Evolutionary conservation across 2,113 vertebrate species (phyloP).

Genomic region (Spermophilus dauricus): DNA sequence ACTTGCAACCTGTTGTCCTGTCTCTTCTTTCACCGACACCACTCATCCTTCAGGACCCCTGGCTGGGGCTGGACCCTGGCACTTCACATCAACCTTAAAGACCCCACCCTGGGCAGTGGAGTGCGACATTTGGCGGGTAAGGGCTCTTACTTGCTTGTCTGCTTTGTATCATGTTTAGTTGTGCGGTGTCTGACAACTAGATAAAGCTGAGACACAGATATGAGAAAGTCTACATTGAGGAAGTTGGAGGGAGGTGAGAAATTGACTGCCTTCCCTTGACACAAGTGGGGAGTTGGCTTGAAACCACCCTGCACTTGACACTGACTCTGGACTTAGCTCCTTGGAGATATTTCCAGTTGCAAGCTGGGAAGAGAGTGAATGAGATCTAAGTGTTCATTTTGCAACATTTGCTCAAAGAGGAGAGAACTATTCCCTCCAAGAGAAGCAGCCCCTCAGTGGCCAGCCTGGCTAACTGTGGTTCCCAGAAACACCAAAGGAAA

Average conservation of each 20-base stretch:
- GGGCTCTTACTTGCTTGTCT: neutral
- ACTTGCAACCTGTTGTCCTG: too few relatives aligned
- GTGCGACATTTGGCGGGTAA: neutral
- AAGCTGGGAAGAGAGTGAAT: neutral
- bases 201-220: neutral
- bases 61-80: too few relatives aligned
- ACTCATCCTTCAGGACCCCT: too few relatives aligned
- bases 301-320: neutral
- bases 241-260: accelerated
- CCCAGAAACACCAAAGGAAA: neutral
- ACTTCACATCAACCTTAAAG: neutral
- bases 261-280: neutral
- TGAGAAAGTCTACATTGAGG: neutral
- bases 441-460: neutral
- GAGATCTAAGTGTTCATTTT: neutral
- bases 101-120: neutral
- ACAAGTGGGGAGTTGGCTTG: neutral
- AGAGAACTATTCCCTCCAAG: neutral
- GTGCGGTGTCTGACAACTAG: neutral
- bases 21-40: too few relatives aligned
- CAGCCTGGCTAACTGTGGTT: neutral
- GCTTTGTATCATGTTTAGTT: neutral
- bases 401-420: neutral
- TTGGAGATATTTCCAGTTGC: neutral
- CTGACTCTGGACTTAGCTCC: neutral